Base-by-base conservation (phyloP, 2,888 invertebrate species). In the Apoda limacodes region DNA sequence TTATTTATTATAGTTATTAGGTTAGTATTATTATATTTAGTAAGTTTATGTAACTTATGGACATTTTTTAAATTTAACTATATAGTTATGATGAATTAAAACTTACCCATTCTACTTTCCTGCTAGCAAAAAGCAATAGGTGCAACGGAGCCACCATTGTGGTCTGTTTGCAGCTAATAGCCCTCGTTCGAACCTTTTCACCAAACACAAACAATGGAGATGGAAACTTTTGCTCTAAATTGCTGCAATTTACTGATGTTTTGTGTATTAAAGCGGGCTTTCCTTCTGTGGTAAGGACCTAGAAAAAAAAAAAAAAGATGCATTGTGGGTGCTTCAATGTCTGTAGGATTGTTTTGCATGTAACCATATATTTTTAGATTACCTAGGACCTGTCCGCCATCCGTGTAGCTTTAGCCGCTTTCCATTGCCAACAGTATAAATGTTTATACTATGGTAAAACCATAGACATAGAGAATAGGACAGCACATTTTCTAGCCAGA, bases 191-290 rank as follows among this genome's bases (percentile, higher is more conserved):
- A 32, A 98, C 94, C 84, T 99, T 99, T 78, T 99, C 98, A 0
- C 98, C 97, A 66, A 98, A 99, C 33, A 99, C 93, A 62, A 99
- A 97, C 63, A 97, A 90, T 0, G 98, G 98, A 42, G 92, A 96
- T 0, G 93, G 91, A 57, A 98, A 98, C 42, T 84, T 85, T 35
- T 91, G 88, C 28, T 92, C 92, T 28, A 85, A 76, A 59, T 92
- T 92, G 49, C 88, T 89, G 65, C 94, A 95, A 76, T 98, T 97
- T 3, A 98, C 96, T 0, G 98, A 98, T 0, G 95, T 94, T 70
- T 98, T 98, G 75, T 98, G 96, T 39, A 99, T 91, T 2, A 99
- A 80, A 0, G 98, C 98, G 0, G 92, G 88, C 60, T 95, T 96
- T 32, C 95, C 93, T 75, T 98, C 98, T 0, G 94, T 94, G 1